phyloP scores from a whole-genome alignment of 2,797 vertebrate species.

The Bradypus variegatus region DNA sequence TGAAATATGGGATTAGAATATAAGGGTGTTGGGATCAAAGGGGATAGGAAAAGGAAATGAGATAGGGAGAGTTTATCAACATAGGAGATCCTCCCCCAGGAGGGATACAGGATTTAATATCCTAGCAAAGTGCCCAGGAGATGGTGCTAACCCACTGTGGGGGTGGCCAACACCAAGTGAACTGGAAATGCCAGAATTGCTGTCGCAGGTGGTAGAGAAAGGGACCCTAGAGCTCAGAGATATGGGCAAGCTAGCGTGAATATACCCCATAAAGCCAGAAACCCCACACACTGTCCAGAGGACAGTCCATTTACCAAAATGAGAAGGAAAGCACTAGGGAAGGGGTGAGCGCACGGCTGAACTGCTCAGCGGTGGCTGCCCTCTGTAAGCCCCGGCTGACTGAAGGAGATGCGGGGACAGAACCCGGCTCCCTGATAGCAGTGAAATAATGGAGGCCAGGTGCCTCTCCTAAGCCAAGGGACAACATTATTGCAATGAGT shows the following conservation, averaged over 20 bases:
- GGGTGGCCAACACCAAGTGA: neutral
- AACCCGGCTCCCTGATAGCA: neutral
- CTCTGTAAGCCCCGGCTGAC: neutral
- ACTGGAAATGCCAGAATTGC: neutral
- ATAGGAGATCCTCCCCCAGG: neutral
- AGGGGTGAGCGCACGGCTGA: fast-evolving
- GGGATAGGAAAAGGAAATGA: fast-evolving
- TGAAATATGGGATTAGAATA: neutral
- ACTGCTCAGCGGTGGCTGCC: neutral
- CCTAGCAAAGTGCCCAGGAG: neutral
- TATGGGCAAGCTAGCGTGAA: neutral
- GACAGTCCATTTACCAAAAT: neutral
- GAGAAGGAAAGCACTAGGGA: fast-evolving
- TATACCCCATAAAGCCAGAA: neutral
- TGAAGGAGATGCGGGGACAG: neutral
- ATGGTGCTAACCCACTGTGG: fast-evolving
- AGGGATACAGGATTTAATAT: neutral
- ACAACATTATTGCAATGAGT: neutral
- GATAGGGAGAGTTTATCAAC: fast-evolving
- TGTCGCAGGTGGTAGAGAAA: neutral
- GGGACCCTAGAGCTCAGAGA: neutral
- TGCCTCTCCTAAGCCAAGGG: neutral
- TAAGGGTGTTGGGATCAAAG: neutral
- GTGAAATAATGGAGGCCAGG: neutral
- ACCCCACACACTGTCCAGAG: neutral